phyloP scores from a whole-genome alignment of 2,113 vertebrate genomes.

The Burhinus oedicnemus region DNA sequence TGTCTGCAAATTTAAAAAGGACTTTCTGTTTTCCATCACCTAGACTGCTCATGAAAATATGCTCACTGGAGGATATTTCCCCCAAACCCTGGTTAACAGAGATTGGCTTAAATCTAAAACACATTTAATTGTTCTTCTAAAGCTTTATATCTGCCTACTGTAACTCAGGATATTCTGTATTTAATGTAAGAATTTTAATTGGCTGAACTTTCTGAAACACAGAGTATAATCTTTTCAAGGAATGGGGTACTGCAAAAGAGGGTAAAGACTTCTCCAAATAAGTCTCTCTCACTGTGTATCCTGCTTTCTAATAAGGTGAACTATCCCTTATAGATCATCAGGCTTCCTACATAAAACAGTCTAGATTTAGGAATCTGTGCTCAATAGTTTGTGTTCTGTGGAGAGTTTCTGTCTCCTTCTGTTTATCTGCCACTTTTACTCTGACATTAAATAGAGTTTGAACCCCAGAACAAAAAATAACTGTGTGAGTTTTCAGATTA shows the following conservation, averaged over 20 bases:
- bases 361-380: background rate
- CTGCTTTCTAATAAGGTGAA: background rate
- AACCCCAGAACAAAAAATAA: background rate
- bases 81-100: background rate
- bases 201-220: background rate
- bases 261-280: background rate
- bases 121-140: background rate
- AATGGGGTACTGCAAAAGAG: background rate
- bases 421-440: background rate
- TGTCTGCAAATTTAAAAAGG: slow-evolving; percentile 2
- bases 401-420: background rate
- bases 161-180: background rate
- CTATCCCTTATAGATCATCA: background rate
- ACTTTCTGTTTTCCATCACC: slow-evolving; percentile 12
- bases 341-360: background rate
- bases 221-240: background rate
- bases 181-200: background rate
- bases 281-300: background rate
- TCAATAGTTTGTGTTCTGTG: background rate
- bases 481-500: background rate
- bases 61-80: background rate
- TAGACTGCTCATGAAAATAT: background rate
- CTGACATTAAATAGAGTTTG: background rate
- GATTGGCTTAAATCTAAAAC: background rate
- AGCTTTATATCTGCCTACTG: background rate